Evolutionary conservation across 2,888 invertebrate genomes (phyloP).

Genomic region (Metopia argyrocephala): DNA sequence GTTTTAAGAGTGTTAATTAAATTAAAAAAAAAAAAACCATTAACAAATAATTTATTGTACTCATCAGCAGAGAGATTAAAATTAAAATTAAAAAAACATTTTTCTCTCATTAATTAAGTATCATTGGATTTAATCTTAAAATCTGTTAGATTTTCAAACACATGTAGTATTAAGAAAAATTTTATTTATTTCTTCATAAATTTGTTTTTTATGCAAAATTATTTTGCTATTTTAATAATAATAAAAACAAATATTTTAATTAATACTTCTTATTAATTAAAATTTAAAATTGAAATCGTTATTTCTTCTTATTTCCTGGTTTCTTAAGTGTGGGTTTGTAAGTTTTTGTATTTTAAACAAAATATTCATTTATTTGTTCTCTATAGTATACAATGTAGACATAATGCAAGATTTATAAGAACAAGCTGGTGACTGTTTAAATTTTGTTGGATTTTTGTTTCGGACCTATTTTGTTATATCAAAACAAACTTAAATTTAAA

Average conservation of each 20-base stretch:
- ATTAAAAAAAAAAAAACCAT: no score
- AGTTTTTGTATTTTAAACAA: background rate
- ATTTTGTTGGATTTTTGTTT: no score
- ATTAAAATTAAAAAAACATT: no score
- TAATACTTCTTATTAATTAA: background rate
- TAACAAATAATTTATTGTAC: no score
- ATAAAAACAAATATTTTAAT: no score
- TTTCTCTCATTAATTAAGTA: background rate
- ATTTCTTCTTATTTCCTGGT: background rate
- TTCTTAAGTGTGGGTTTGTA: background rate
- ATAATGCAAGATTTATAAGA: no score
- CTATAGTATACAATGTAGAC: background rate
- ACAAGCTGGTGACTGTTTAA: no score
- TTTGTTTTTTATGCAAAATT: background rate
- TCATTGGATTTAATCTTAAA: no score
- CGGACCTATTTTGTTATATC: no score
- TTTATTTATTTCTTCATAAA: background rate
- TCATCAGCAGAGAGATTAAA: no score
- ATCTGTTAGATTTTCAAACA: background rate
- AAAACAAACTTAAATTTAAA: no score
- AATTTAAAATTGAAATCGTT: background rate
- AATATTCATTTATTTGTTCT: background rate
- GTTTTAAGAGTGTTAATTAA: slow-evolving; percentile 72
- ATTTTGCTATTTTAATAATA: no score
- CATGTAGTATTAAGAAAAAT: background rate